Conservation (phyloP, 2,113 vertebrate genomes). For the Glareola pratincola region DNA sequence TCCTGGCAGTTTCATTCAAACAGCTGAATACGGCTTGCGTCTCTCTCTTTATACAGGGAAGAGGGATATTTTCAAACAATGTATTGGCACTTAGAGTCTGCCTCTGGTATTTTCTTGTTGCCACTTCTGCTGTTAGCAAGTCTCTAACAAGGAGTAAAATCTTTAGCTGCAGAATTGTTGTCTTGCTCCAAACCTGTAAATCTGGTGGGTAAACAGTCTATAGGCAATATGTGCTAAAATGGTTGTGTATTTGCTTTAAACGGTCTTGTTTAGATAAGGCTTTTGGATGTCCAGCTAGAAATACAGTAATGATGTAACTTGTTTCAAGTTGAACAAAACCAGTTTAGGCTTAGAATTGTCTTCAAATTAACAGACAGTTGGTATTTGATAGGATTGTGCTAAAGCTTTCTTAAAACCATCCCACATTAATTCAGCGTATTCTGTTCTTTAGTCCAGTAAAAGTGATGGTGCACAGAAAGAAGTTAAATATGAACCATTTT, state of each 20-base stretch:
- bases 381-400: background rate
- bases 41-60: background rate
- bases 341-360: background rate
- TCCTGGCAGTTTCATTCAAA: background rate
- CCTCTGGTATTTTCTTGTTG: background rate
- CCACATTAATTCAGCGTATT: background rate
- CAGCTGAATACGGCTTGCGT: background rate
- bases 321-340: background rate
- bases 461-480: conserved; percentile 80
- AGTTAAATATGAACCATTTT: conserved; percentile 89
- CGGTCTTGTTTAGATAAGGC: background rate
- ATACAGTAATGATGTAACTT: background rate
- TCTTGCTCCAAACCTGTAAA: background rate
- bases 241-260: background rate
- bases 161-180: background rate
- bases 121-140: background rate
- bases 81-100: background rate
- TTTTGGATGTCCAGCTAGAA: background rate
- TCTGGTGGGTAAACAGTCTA: background rate
- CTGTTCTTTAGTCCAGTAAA: conserved; percentile 69
- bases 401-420: background rate
- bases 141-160: background rate
- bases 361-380: background rate
- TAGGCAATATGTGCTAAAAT: background rate
- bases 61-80: background rate